phyloP scores from a whole-genome alignment of 2,888 invertebrate species.

The Stratiomys singularior region DNA sequence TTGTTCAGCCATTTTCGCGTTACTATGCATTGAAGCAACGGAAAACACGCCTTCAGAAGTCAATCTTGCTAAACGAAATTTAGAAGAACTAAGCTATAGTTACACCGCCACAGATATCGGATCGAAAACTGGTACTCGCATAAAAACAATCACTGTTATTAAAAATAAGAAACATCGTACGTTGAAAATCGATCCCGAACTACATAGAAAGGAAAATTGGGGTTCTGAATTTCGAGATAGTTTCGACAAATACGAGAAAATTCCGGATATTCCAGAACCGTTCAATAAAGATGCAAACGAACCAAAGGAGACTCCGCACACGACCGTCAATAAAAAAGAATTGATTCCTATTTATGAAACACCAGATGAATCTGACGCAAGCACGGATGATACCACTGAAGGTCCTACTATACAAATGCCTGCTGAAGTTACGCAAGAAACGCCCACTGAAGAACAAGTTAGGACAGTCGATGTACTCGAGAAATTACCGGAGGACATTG shows the following conservation, averaged over 20 bases:
- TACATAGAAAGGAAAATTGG: constrained; percentile 62
- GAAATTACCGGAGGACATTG: constrained; percentile 63
- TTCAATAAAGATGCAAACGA: not conserved
- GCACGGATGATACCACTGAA: constrained; percentile 38
- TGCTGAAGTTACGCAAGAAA: not conserved
- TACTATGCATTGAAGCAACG: not conserved
- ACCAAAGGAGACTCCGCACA: constrained; percentile 49
- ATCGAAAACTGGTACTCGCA: constrained; percentile 62
- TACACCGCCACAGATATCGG: constrained; percentile 65
- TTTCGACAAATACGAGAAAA: constrained; percentile 60
- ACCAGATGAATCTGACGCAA: not conserved
- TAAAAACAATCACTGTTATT: constrained; percentile 64
- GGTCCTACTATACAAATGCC: constrained; percentile 36
- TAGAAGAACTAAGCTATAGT: constrained; percentile 62
- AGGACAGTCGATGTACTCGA: constrained; percentile 53
- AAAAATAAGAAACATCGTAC: constrained; percentile 58
- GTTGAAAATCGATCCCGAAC: constrained; percentile 60
- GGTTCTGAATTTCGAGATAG: constrained; percentile 62
- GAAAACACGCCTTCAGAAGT: not conserved
- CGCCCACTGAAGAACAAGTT: constrained; percentile 49
- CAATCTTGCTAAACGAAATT: constrained; percentile 57
- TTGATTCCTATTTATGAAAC: constrained; percentile 46
- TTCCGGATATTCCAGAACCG: constrained; percentile 63
- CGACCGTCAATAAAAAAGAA: constrained; percentile 51
- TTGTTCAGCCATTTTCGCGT: too few species aligned